Evolutionary conservation across 1,140 invertebrate species (phyloP).

Genomic region (Heliconius congener): DNA sequence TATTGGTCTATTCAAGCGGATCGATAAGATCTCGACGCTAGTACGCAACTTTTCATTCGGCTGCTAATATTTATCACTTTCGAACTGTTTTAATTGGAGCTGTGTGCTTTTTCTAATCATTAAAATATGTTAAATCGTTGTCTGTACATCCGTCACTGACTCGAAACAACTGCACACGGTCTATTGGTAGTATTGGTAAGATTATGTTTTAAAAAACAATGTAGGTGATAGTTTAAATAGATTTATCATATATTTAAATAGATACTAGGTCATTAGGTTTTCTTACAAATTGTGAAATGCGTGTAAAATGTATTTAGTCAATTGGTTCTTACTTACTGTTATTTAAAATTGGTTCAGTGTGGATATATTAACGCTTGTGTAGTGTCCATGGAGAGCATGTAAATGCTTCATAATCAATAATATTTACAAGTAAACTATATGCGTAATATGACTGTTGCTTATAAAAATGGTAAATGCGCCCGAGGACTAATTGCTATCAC

Average conservation of each 20-base stretch:
- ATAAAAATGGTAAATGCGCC: slow-evolving; percentile 37
- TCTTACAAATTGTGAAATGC: neutral
- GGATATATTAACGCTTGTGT: slow-evolving; percentile 76
- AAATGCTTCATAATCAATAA: slow-evolving; percentile 65
- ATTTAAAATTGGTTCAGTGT: slow-evolving; percentile 61
- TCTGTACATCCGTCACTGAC: neutral
- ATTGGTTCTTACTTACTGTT: slow-evolving; percentile 44
- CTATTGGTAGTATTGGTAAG: slow-evolving; percentile 1
- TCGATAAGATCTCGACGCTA: slow-evolving; percentile 48
- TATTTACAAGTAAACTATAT: slow-evolving; percentile 57
- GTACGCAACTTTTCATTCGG: slow-evolving; percentile 68
- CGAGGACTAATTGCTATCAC: slow-evolving; percentile 51
- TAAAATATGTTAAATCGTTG: slow-evolving; percentile 26
- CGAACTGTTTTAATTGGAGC: slow-evolving; percentile 55
- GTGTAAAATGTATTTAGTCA: slow-evolving; percentile 47
- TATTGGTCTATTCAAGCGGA: slow-evolving; percentile 8
- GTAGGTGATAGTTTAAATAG: neutral
- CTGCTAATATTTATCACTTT: slow-evolving; percentile 63
- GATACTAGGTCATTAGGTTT: neutral
- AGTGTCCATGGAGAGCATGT: slow-evolving; percentile 73
- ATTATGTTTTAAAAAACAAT: neutral
- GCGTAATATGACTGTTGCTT: slow-evolving; percentile 68
- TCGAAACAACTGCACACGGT: neutral
- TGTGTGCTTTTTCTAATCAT: slow-evolving; percentile 66
- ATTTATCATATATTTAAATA: neutral